A percentile compares a stretch with the other conserved stretches of the same genome.
Evolutionary conservation across 2,797 vertebrate genomes (phyloP).

Genomic region (Hydrolagus colliei): DNA sequence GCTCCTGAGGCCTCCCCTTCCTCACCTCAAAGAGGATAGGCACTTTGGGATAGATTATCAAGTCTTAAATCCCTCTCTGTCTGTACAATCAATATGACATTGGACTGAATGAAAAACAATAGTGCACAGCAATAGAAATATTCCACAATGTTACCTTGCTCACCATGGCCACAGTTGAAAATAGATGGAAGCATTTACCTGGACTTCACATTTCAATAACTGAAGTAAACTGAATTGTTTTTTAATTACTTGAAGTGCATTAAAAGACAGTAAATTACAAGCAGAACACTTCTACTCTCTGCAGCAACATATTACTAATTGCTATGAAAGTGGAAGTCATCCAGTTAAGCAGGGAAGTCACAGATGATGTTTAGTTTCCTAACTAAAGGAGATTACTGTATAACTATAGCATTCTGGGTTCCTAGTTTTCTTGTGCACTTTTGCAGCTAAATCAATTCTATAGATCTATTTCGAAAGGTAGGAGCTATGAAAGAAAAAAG

Average conservation of each 20-base stretch:
- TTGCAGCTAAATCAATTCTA: constrained; percentile 31
- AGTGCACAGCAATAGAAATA: not conserved
- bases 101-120: not conserved
- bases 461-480: constrained; percentile 33
- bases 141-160: not conserved
- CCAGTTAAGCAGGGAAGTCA: not conserved
- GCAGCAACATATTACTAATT: not conserved
- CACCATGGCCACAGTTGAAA: not conserved
- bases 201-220: not conserved
- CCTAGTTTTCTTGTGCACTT: not conserved
- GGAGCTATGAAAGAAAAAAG: not conserved
- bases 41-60: not conserved
- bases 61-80: not conserved
- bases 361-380: not conserved
- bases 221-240: not conserved
- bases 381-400: not conserved
- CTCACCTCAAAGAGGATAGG: too few relatives aligned
- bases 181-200: not conserved
- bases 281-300: not conserved
- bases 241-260: not conserved
- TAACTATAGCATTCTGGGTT: not conserved
- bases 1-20: too few relatives aligned
- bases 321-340: not conserved
- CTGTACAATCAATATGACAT: not conserved
- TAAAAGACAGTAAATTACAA: not conserved